phyloP scores from a whole-genome alignment of 2,113 vertebrate genomes.

The Toxotes chatareus region DNA sequence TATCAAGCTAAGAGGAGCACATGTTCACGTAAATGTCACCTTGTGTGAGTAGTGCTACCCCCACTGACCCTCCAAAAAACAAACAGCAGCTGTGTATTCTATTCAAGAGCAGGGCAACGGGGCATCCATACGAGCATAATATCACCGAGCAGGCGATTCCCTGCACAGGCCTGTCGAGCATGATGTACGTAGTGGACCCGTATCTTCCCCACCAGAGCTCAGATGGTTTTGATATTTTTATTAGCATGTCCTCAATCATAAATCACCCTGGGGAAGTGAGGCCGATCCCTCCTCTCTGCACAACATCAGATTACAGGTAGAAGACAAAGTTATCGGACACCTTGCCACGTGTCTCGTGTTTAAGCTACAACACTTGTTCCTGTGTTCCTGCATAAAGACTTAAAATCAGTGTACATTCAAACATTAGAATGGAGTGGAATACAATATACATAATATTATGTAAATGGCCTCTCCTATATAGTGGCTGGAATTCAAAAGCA shows the following conservation, averaged over 20 bases:
- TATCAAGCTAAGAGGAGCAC: constrained; percentile 23
- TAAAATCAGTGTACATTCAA: constrained; percentile 55
- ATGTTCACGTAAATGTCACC: constrained; percentile 75
- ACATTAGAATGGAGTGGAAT: constrained; percentile 59
- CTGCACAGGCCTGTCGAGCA: constrained; percentile 78
- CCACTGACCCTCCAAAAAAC: constrained; percentile 45
- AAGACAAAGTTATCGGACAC: constrained; percentile 82
- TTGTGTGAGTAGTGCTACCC: constrained; percentile 65
- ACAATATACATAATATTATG: constrained; percentile 80
- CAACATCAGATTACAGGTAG: constrained; percentile 83
- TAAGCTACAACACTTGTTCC: constrained; percentile 44
- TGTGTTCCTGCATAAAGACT: constrained; percentile 10
- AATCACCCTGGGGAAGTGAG: constrained; percentile 78
- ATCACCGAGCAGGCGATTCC: constrained; percentile 58
- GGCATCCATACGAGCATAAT: constrained; percentile 62
- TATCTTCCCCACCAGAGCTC: constrained; percentile 85
- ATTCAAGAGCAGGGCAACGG: constrained; percentile 50
- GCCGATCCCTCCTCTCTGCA: constrained; percentile 68
- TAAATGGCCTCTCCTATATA: constrained; percentile 51
- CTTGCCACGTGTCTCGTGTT: constrained; percentile 67
- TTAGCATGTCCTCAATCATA: constrained; percentile 88
- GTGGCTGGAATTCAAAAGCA: constrained; percentile 41
- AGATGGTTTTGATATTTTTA: constrained; percentile 89
- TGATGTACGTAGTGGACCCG: constrained; percentile 82
- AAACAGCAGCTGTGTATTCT: constrained; percentile 71